Conservation (phyloP, 1,140 invertebrate species). For the Mesaphorura yosii region DNA sequence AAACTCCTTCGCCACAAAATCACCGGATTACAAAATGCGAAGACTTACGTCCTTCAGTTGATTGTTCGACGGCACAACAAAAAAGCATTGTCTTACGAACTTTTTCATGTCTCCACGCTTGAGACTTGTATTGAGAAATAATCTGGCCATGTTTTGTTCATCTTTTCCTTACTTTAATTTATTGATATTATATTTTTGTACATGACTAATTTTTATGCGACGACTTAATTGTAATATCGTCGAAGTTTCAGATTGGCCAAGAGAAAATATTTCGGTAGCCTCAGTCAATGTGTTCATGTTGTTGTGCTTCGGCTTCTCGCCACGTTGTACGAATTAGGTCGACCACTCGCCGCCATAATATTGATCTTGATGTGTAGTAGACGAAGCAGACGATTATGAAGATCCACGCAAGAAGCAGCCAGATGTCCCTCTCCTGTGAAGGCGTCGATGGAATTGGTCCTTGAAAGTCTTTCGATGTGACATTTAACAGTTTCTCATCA, state of each 20-base stretch:
- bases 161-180: neutral
- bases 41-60: constrained; percentile 39
- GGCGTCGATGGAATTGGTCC: constrained; percentile 64
- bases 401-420: constrained; percentile 67
- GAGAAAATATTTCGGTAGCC: no score
- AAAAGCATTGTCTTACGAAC: constrained; percentile 39
- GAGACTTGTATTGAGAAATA: constrained; percentile 7
- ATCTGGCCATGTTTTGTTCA: neutral
- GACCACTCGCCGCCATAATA: constrained; percentile 63
- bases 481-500: constrained; percentile 35
- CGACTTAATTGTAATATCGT: no score
- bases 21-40: constrained; percentile 35
- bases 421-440: constrained; percentile 63
- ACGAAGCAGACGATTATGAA: constrained; percentile 67
- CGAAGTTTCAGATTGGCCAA: no score
- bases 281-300: constrained; percentile 54
- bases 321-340: constrained; percentile 76
- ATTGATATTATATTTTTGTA: neutral
- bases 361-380: constrained; percentile 65
- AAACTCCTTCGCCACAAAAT: constrained; percentile 37
- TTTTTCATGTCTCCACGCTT: constrained; percentile 37
- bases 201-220: no score
- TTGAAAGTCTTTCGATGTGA: constrained; percentile 62
- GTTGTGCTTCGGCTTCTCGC: constrained; percentile 78
- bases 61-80: constrained; percentile 38